These are phyloP conservation scores for Coreoperca whiteheadi DNA, from an alignment of 2,113 vertebrate species.

Conservation along the genomic window DNA sequence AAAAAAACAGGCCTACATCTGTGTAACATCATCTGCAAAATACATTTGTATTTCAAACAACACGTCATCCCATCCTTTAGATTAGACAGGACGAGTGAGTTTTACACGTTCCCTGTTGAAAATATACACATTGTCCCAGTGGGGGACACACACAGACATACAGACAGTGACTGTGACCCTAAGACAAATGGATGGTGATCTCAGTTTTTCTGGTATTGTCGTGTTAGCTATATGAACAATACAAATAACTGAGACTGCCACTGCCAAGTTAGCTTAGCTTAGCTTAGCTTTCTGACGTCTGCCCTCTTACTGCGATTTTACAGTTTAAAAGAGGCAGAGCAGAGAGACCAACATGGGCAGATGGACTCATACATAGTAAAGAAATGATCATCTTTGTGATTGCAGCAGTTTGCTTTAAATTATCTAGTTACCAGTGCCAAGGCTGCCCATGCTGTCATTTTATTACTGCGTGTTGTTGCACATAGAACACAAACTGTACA, in stretches of 20 bases:
- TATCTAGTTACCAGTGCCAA: neutral
- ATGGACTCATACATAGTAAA: neutral
- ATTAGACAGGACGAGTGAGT: neutral
- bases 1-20: conserved; percentile 1
- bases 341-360: conserved; percentile 61
- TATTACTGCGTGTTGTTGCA: neutral
- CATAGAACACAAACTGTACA: conserved; percentile 41
- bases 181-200: conserved; percentile 1
- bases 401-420: neutral
- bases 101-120: neutral
- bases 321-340: conserved; percentile 39
- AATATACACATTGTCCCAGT: conserved; percentile 18
- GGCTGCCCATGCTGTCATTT: conserved; percentile 58
- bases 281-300: conserved; percentile 1
- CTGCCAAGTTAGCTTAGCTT: conserved; percentile 31
- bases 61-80: neutral
- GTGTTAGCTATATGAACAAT: conserved; percentile 64
- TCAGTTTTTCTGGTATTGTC: conserved; percentile 72
- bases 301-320: conserved; percentile 27
- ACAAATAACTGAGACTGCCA: conserved; percentile 65
- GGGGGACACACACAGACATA: neutral
- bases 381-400: neutral
- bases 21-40: neutral
- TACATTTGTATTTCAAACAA: neutral
- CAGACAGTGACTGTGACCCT: neutral